These are phyloP conservation scores for Druceiella hillmani DNA, from an alignment of 2,888 invertebrate species.

Conservation along the genomic window DNA sequence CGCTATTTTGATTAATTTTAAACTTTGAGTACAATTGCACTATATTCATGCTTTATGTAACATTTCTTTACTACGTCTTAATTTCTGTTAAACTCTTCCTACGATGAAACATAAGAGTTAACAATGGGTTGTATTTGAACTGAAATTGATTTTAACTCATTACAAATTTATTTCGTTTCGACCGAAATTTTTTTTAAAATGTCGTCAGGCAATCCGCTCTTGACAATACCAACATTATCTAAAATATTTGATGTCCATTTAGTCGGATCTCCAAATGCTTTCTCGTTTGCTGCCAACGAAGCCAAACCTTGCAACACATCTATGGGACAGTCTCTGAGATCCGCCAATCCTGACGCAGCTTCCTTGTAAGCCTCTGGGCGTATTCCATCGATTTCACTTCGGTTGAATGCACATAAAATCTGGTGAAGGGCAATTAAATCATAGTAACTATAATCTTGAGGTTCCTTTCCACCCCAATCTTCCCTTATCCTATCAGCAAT, in stretches of 20 bases:
- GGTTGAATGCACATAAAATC: constrained; percentile 53
- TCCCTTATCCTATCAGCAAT: constrained; percentile 46
- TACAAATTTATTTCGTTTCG: too few relatives aligned
- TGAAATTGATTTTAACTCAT: too few relatives aligned
- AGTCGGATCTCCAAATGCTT: constrained; percentile 41
- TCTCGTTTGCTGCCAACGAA: constrained; percentile 35
- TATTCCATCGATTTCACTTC: constrained; percentile 46
- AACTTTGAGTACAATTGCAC: too few relatives aligned
- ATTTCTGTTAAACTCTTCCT: too few relatives aligned
- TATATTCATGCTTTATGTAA: too few relatives aligned
- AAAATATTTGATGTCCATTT: constrained; percentile 38
- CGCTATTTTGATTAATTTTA: too few relatives aligned
- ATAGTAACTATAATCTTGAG: constrained; percentile 51
- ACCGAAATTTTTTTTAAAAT: too few relatives aligned
- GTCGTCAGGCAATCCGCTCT: constrained; percentile 31
- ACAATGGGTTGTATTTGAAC: too few relatives aligned
- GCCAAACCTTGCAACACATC: constrained; percentile 45
- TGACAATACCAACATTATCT: constrained; percentile 37
- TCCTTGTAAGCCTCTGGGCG: constrained; percentile 50
- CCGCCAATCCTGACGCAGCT: constrained; percentile 41
- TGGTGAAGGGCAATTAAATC: constrained; percentile 50
- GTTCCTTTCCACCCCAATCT: constrained; percentile 49
- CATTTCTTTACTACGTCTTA: too few relatives aligned
- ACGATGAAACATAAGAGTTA: too few relatives aligned
- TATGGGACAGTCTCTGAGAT: constrained; percentile 38